Evolutionary conservation across 2,113 vertebrate species (phyloP).

Genomic region (Xyrauchen texanus): DNA sequence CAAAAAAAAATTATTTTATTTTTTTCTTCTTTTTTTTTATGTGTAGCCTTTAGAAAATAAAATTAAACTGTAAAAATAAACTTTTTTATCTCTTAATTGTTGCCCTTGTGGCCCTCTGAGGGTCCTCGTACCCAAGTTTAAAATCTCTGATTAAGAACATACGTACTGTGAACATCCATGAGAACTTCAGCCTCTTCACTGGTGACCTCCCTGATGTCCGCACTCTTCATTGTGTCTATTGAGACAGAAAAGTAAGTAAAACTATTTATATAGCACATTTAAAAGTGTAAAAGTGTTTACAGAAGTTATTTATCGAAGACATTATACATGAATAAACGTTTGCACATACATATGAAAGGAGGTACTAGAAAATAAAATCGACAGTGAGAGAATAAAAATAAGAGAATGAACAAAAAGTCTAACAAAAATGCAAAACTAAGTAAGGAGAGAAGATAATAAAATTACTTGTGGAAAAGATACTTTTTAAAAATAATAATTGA

Average conservation of each 20-base stretch:
- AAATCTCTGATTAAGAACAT: neutral
- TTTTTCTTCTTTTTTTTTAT: no score
- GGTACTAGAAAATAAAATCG: no score
- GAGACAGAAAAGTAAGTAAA: neutral
- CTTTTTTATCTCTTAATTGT: no score
- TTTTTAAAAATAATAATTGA: no score
- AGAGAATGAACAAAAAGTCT: neutral
- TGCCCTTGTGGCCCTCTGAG: no score
- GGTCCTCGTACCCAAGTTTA: neutral
- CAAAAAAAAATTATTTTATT: no score
- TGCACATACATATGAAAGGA: no score
- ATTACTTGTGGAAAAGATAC: neutral
- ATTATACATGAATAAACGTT: no score
- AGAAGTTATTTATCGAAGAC: neutral
- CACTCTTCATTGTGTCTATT: slow-evolving; percentile 28
- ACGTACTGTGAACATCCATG: slow-evolving; percentile 45
- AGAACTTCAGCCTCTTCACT: neutral
- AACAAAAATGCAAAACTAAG: neutral
- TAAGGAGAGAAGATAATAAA: neutral
- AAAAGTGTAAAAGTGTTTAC: neutral
- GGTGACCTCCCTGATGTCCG: slow-evolving; percentile 3
- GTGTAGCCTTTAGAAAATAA: no score
- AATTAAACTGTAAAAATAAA: no score
- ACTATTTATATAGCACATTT: no score
- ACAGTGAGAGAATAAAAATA: no score